These are phyloP conservation scores for Pimephales promelas DNA, from an alignment of 2,113 vertebrate species.

Conservation along the genomic window DNA sequence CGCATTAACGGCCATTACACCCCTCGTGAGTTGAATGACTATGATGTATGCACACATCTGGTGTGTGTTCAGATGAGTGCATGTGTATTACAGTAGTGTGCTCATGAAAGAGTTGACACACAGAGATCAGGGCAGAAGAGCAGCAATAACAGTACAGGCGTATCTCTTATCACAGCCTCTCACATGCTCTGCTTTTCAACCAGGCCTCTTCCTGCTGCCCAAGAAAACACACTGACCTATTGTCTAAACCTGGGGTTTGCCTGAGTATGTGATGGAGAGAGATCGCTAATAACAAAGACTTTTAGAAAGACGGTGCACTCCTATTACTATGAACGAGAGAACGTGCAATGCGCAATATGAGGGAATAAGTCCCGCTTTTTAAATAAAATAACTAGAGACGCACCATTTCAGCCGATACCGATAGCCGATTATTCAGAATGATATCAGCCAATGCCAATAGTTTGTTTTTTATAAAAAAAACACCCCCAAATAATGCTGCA, in stretches of 20 bases:
- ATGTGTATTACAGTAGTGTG: neutral
- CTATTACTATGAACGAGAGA: too few species aligned
- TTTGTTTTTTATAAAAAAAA: too few species aligned
- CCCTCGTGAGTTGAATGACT: too few species aligned
- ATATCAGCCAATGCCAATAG: too few species aligned
- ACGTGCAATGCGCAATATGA: too few species aligned
- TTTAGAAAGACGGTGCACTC: too few species aligned
- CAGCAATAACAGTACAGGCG: slow-evolving; percentile 36
- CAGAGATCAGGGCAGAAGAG: neutral
- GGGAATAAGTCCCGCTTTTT: too few species aligned
- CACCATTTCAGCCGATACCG: too few species aligned
- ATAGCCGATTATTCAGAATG: too few species aligned
- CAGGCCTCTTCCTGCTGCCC: slow-evolving; percentile 54
- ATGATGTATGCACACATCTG: neutral
- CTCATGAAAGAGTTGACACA: neutral
- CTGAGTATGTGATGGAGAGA: slow-evolving; percentile 6
- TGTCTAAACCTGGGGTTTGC: slow-evolving; percentile 19
- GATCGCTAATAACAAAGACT: neutral
- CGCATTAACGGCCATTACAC: too few species aligned
- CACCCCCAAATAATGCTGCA: too few species aligned
- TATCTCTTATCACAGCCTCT: slow-evolving; percentile 49
- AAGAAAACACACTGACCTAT: slow-evolving; percentile 52
- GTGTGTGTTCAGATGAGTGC: neutral
- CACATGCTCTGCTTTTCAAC: slow-evolving; percentile 58
- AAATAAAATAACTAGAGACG: too few species aligned